phyloP scores from a whole-genome alignment of 2,888 invertebrate species.

The Anaspis maculata region DNA sequence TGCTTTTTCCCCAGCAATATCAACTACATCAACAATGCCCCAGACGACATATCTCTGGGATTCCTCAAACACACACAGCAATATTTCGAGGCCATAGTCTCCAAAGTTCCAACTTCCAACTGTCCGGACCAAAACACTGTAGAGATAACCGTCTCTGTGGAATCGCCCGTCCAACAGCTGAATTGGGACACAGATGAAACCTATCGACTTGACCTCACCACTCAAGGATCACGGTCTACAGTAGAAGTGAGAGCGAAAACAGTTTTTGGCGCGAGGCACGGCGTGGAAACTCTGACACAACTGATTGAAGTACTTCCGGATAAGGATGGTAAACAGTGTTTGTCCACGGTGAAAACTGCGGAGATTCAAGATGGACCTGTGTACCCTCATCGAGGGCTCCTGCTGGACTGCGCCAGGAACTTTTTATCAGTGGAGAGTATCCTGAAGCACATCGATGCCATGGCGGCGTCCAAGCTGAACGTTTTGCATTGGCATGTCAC shows the following conservation, averaged over 20 bases:
- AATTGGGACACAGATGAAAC: conserved; percentile 63
- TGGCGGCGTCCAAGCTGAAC: conserved; percentile 84
- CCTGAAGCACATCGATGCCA: conserved; percentile 68
- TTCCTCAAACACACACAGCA: too few species aligned
- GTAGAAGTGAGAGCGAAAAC: conserved; percentile 34
- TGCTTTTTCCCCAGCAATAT: too few species aligned
- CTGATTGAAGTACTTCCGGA: conserved; percentile 44
- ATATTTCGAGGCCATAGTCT: conserved; percentile 14
- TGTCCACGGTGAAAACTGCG: conserved; percentile 55
- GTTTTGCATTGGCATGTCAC: conserved; percentile 89
- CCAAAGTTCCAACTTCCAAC: conserved; percentile 7
- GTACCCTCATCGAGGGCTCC: conserved; percentile 76
- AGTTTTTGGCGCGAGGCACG: conserved; percentile 68
- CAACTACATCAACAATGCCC: too few species aligned
- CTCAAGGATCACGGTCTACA: conserved; percentile 2
- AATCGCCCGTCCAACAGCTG: conserved; percentile 44
- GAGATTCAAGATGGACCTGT: conserved; percentile 69
- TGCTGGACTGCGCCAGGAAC: conserved; percentile 85
- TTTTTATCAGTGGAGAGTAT: conserved; percentile 66
- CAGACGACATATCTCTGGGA: too few species aligned
- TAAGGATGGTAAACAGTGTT: conserved; percentile 32
- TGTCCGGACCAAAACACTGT: conserved; percentile 43
- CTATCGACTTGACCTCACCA: conserved; percentile 50
- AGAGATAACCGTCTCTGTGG: conserved; percentile 50
- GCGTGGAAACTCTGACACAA: conserved; percentile 67